phyloP scores from a whole-genome alignment of 2,113 vertebrate genomes.

The Xenopus laevis region DNA sequence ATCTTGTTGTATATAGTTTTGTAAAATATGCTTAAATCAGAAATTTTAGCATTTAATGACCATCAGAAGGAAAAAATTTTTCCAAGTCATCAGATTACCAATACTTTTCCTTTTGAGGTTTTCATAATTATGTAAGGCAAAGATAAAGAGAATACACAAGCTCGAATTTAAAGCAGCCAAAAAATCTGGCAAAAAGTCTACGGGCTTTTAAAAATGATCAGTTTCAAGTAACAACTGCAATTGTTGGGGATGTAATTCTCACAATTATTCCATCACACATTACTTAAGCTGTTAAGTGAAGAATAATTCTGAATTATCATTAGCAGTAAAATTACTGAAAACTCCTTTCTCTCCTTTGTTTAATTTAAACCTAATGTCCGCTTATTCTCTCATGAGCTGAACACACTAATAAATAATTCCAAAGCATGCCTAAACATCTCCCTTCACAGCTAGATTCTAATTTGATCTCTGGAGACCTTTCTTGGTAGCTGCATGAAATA shows the following conservation, averaged over 20 bases:
- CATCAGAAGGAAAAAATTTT: too few relatives aligned
- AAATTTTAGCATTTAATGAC: too few relatives aligned
- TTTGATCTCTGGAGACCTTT: slow-evolving; percentile 76
- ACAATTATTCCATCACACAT: slow-evolving; percentile 68
- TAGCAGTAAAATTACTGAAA: slow-evolving; percentile 70
- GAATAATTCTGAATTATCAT: slow-evolving; percentile 75
- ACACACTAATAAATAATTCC: slow-evolving; percentile 82
- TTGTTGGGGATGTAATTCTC: slow-evolving; percentile 47
- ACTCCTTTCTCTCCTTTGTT: slow-evolving; percentile 68
- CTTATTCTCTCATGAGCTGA: slow-evolving; percentile 72
- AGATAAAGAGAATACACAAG: background rate
- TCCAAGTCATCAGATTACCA: too few relatives aligned
- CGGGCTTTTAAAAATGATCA: slow-evolving; percentile 47
- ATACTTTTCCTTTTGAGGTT: background rate
- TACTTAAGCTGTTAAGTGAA: slow-evolving; percentile 70
- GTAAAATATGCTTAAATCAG: too few relatives aligned
- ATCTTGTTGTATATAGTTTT: too few relatives aligned
- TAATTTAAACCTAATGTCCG: slow-evolving; percentile 78
- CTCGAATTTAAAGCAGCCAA: too few relatives aligned
- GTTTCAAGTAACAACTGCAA: slow-evolving; percentile 46
- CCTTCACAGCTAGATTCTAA: slow-evolving; percentile 80
- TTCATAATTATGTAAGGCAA: background rate
- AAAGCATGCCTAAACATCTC: slow-evolving; percentile 75
- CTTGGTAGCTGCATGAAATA: slow-evolving; percentile 72
- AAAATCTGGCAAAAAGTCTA: slow-evolving; percentile 15